Conservation (phyloP, 2,113 vertebrate genomes). For the Ameiurus melas region DNA sequence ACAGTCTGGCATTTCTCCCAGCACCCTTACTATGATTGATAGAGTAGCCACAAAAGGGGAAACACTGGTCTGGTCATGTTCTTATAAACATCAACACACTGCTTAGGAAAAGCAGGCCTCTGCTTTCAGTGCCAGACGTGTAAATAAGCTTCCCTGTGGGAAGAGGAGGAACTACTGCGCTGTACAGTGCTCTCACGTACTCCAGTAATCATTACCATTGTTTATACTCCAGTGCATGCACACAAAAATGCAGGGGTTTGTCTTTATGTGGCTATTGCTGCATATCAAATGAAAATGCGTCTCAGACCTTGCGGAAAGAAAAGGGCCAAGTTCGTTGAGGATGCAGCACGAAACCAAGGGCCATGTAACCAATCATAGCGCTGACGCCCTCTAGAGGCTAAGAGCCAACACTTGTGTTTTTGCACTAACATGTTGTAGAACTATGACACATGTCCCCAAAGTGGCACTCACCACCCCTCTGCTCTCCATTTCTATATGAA, state of each 20-base stretch:
- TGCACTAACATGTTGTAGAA: neutral
- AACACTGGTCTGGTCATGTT: conserved; percentile 66
- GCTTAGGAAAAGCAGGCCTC: conserved; percentile 70
- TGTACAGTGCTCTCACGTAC: conserved; percentile 54
- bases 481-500: conserved; percentile 36
- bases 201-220: conserved; percentile 51
- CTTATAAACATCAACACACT: conserved; percentile 72
- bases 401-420: conserved; percentile 67
- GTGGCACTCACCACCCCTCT: neutral
- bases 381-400: conserved; percentile 97
- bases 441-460: conserved; percentile 9
- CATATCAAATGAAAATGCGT: conserved; percentile 47
- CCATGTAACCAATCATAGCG: conserved; percentile 76
- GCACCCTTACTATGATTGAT: conserved; percentile 65
- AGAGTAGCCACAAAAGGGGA: conserved; percentile 68
- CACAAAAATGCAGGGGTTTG: conserved; percentile 47
- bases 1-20: conserved; percentile 66
- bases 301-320: conserved; percentile 37
- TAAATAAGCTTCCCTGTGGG: conserved; percentile 58
- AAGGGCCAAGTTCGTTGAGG: neutral
- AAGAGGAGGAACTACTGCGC: conserved; percentile 47
- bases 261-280: conserved; percentile 49
- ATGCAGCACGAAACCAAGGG: neutral
- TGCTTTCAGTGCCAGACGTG: conserved; percentile 54
- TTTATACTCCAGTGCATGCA: conserved; percentile 35